Evolutionary conservation across 2,888 invertebrate species (phyloP).

Genomic region (Cephalotes varians): DNA sequence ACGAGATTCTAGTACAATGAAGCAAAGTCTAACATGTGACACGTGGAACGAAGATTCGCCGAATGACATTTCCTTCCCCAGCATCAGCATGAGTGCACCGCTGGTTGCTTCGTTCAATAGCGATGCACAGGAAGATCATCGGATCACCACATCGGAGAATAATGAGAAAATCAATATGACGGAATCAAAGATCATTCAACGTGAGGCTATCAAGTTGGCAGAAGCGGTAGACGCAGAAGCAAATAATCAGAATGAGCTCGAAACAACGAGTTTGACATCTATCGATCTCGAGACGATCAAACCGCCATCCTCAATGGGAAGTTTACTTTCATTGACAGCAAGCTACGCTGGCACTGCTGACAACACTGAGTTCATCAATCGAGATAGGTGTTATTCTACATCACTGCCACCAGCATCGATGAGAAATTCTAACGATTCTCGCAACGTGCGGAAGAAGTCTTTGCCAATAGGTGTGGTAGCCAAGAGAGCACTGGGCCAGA

Average conservation of each 20-base stretch:
- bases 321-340: slow-evolving; percentile 87
- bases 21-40: slow-evolving; percentile 86
- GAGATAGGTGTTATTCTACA: slow-evolving; percentile 77
- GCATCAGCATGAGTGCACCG: slow-evolving; percentile 92
- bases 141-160: slow-evolving; percentile 56
- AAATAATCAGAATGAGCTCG: slow-evolving; percentile 79
- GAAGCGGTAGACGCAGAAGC: slow-evolving; percentile 87
- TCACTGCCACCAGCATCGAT: slow-evolving; percentile 76
- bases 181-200: slow-evolving; percentile 90
- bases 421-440: slow-evolving; percentile 64
- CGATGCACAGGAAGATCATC: slow-evolving; percentile 86
- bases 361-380: slow-evolving; percentile 67
- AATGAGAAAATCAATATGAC: slow-evolving; percentile 86
- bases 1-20: slow-evolving; percentile 83
- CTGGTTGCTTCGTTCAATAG: slow-evolving; percentile 90
- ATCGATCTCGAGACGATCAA: slow-evolving; percentile 91
- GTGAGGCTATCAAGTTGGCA: slow-evolving; percentile 91
- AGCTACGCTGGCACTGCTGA: slow-evolving; percentile 83
- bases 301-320: slow-evolving; percentile 93
- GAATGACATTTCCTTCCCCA: slow-evolving; percentile 93
- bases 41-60: slow-evolving; percentile 94
- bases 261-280: slow-evolving; percentile 84
- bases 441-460: slow-evolving; percentile 88
- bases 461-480: slow-evolving; percentile 91
- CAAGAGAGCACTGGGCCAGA: slow-evolving; percentile 90